Conservation (phyloP, 2,797 vertebrate genomes). For the Hippoglossus hippoglossus region DNA sequence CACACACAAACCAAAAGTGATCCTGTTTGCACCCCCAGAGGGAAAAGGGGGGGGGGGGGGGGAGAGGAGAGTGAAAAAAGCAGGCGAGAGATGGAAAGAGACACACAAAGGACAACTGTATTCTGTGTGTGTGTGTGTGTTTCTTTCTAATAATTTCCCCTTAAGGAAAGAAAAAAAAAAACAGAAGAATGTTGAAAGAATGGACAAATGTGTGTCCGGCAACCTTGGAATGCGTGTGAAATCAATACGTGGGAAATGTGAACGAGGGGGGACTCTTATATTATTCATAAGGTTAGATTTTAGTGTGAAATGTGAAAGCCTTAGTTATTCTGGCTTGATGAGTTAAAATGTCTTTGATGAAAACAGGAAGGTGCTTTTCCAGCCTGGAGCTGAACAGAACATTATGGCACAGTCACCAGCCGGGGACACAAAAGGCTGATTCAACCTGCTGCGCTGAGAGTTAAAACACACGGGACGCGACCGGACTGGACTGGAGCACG, state of each 20-base stretch:
- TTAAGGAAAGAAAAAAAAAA: slow-evolving; percentile 20
- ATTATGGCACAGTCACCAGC: slow-evolving; percentile 55
- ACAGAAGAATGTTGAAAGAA: slow-evolving; percentile 54
- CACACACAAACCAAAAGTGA: slow-evolving; percentile 46
- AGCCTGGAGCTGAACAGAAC: slow-evolving; percentile 68
- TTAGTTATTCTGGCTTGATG: slow-evolving; percentile 56
- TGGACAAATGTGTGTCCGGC: slow-evolving; percentile 55
- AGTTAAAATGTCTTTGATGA: slow-evolving; percentile 68
- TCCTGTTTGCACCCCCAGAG: slow-evolving; percentile 47
- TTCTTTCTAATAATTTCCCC: slow-evolving; percentile 48
- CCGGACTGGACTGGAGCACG: slow-evolving; percentile 19
- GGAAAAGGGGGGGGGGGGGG: slow-evolving; percentile 8
- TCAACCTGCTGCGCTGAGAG: slow-evolving; percentile 56
- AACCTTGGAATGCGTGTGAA: slow-evolving; percentile 65
- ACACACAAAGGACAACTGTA: slow-evolving; percentile 68
- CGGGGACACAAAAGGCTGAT: slow-evolving; percentile 59
- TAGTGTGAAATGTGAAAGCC: slow-evolving; percentile 67
- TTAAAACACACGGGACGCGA: slow-evolving; percentile 39
- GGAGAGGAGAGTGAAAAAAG: slow-evolving; percentile 49
- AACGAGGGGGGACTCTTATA: slow-evolving; percentile 36
- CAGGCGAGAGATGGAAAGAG: slow-evolving; percentile 56
- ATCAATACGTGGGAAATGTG: slow-evolving; percentile 62
- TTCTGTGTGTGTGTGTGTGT: slow-evolving; percentile 36
- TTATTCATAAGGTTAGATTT: slow-evolving; percentile 63
- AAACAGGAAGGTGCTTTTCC: slow-evolving; percentile 62